phyloP scores from a whole-genome alignment of 23 tunicate species.

The Styela clava region DNA sequence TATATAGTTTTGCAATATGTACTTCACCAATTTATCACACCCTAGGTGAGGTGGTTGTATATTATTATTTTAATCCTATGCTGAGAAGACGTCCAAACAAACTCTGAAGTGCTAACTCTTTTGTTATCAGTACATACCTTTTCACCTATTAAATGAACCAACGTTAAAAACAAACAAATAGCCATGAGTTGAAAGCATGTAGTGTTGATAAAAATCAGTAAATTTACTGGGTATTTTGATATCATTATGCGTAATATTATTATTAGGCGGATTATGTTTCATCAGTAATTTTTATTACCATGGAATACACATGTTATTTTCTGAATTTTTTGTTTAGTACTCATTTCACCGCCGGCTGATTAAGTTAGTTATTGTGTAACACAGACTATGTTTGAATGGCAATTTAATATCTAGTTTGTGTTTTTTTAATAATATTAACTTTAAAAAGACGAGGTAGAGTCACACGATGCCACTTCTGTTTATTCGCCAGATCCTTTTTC shows the following conservation, averaged over 20 bases:
- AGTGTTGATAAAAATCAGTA: neutral
- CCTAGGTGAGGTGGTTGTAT: no score
- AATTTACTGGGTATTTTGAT: no score
- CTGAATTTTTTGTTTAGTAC: neutral
- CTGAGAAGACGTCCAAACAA: neutral
- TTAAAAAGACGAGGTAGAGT: neutral
- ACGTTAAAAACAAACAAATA: neutral
- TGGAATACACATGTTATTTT: no score
- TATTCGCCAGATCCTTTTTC: neutral
- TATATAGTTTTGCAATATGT: no score
- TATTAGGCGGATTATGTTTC: no score
- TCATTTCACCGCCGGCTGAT: neutral
- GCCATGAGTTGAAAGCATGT: neutral
- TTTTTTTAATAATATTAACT: neutral
- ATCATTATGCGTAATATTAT: no score
- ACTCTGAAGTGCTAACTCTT: neutral
- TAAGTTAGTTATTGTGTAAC: neutral
- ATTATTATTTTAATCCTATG: no score
- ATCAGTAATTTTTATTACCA: no score
- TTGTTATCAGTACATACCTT: neutral
- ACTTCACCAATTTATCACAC: no score
- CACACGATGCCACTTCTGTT: neutral
- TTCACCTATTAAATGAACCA: neutral
- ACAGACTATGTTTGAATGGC: neutral
- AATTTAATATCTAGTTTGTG: neutral